Base-by-base conservation (phyloP, 1,140 invertebrate genomes). In the Pogonomyrmex californicus region DNA sequence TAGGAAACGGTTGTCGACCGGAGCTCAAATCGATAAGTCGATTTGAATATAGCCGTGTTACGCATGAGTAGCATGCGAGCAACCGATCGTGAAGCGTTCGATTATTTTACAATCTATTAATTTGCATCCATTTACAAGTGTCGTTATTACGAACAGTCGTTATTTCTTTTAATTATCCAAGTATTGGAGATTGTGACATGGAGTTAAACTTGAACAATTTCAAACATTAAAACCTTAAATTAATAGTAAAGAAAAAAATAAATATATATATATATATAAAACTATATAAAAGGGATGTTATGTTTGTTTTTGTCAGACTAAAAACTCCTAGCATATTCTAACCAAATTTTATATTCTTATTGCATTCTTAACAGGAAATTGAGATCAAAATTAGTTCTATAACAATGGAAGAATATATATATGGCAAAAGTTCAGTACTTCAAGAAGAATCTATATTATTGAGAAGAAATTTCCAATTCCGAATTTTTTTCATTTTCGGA, bases 21-120 rank as follows among this genome's bases (percentile, higher is more conserved):
- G 49, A 56, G 73, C 58, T 85, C 78, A 83, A 90, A 90, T 91
- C 90, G 90, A 91, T 91, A 90, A 88, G 77, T 88, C 81, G 82
- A 91, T 91, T 90, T 86, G 86, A 85, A 90, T 88, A 90, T 73
- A 90, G 73, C 70, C 81, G 58, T 60, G 86, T 88, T 77, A 86
- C 62, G 58, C 68, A 58, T 56, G 54, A 73, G 54, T 41, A n/a
- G 14, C 51, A 23, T 65, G 44, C 44, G 66, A 30, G 36, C 51
- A 62, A 58, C 54, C 54, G 56, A 44, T 68, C 56, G 73, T 36
- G 14, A 41, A 65, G 44, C 54, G 33, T 23, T 86, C 82, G 17
- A 82, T 58, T 86, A 86, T 86, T 90, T 90, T 66, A 63, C 88
- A 91, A 91, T 86, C 56, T 38, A 62, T 86, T 86, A 68, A 90